phyloP scores from a whole-genome alignment of 2,113 vertebrate species.

The Alaudala cheleensis region DNA sequence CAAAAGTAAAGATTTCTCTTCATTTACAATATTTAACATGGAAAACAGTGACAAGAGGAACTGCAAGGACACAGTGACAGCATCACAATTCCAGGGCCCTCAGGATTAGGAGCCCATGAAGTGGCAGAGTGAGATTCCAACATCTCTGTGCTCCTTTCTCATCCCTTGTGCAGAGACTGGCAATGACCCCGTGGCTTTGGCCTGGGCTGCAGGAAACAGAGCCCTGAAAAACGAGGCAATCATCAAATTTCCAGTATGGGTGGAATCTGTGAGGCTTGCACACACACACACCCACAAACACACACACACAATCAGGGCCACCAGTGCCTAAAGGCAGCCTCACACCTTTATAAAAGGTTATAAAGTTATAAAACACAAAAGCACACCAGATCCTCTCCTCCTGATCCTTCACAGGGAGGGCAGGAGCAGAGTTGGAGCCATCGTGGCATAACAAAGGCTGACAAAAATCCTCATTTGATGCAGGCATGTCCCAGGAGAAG shows the following conservation, averaged over 20 bases:
- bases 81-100: background rate
- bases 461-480: background rate
- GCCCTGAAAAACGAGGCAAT: slow-evolving; percentile 17
- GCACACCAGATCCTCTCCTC: background rate
- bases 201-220: background rate
- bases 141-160: background rate
- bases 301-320: background rate
- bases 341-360: too few species aligned
- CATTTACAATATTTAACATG: background rate
- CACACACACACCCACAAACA: background rate
- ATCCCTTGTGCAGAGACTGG: background rate
- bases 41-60: background rate
- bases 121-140: background rate
- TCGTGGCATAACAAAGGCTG: background rate
- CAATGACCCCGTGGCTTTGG: background rate
- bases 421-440: background rate
- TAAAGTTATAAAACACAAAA: background rate
- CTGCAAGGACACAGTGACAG: background rate
- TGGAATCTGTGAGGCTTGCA: slow-evolving; percentile 10
- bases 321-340: background rate
- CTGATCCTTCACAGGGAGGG: background rate
- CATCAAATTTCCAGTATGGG: slow-evolving; percentile 28
- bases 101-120: background rate
- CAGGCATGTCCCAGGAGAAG: background rate
- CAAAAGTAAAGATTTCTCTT: background rate